Percentiles rank a stretch among this genome's conserved stretches.
Conservation (phyloP, 1,140 invertebrate genomes). For the Drosophila busckii region DNA sequence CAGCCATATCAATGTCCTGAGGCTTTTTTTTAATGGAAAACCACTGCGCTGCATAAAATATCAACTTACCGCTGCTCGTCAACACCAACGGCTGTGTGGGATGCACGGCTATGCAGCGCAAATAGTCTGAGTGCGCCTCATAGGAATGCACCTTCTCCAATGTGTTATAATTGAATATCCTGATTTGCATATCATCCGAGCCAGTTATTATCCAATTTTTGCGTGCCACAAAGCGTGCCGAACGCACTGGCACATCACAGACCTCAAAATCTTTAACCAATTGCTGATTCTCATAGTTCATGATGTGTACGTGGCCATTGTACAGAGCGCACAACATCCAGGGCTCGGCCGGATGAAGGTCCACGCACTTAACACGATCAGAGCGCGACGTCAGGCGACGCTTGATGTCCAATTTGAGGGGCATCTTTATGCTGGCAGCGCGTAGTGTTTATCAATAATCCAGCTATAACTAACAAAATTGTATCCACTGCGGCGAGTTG, state of each 20-base stretch:
- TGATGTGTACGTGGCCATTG: slow-evolving; percentile 99
- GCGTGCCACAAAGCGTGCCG: slow-evolving; percentile 96
- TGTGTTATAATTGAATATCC: slow-evolving; percentile 99
- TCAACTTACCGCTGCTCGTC: slow-evolving; percentile 92
- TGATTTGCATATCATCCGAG: slow-evolving; percentile 97
- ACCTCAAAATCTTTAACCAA: slow-evolving; percentile 83
- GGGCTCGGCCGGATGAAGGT: slow-evolving; percentile 97
- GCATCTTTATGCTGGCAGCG: slow-evolving; percentile 80
- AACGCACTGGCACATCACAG: slow-evolving; percentile 96
- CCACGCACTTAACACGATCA: slow-evolving; percentile 98
- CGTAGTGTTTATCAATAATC: slow-evolving; percentile 2
- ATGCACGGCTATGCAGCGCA: slow-evolving; percentile 97
- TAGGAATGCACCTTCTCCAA: slow-evolving; percentile 96
- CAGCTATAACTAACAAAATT: slow-evolving; percentile 25
- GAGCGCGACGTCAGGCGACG: slow-evolving; percentile 97
- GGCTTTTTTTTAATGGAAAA: slow-evolving; percentile 79
- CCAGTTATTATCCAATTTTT: slow-evolving; percentile 99
- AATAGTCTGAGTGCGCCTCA: slow-evolving; percentile 99
- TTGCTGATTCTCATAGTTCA: slow-evolving; percentile 97
- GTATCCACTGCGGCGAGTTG: slow-evolving; percentile 36
- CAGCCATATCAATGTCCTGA: too few species aligned
- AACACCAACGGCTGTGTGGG: slow-evolving; percentile 98
- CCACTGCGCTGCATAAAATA: background rate
- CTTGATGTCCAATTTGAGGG: slow-evolving; percentile 98
- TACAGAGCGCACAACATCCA: slow-evolving; percentile 99